These are phyloP conservation scores for Drosophila tani DNA, from an alignment of 1,140 invertebrate species.

Conservation along the genomic window DNA sequence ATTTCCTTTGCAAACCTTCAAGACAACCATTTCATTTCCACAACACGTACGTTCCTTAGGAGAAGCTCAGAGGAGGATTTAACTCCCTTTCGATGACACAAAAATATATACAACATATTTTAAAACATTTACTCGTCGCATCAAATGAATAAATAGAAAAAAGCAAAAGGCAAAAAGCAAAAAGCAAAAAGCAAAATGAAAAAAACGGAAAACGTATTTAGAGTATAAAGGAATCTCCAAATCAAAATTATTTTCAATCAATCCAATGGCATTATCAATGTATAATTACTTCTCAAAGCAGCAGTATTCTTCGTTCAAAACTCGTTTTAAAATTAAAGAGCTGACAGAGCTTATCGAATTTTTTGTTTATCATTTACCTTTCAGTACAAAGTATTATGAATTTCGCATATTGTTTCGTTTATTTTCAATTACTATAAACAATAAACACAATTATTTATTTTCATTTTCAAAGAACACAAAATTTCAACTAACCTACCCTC, in stretches of 20 bases:
- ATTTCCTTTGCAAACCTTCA: slow-evolving; percentile 22
- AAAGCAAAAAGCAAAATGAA: slow-evolving; percentile 26
- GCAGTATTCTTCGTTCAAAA: slow-evolving; percentile 63
- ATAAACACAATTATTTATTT: slow-evolving; percentile 44
- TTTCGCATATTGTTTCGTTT: slow-evolving; percentile 55
- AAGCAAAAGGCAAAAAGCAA: slow-evolving; percentile 22
- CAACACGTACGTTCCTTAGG: slow-evolving; percentile 45
- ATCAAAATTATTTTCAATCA: slow-evolving; percentile 13
- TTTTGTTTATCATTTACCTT: slow-evolving; percentile 59
- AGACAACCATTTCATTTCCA: slow-evolving; percentile 36
- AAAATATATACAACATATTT: slow-evolving; percentile 39
- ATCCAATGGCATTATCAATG: slow-evolving; percentile 24
- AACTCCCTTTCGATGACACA: slow-evolving; percentile 35
- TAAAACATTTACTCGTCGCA: slow-evolving; percentile 23
- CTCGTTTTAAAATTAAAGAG: slow-evolving; percentile 25
- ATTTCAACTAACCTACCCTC: slow-evolving; percentile 11
- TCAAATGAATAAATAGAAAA: slow-evolving; percentile 35
- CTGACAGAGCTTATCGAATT: slow-evolving; percentile 24
- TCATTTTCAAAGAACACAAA: slow-evolving; percentile 52
- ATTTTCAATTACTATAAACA: slow-evolving; percentile 36
- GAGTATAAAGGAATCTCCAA: slow-evolving; percentile 27
- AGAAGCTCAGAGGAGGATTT: slow-evolving; percentile 12
- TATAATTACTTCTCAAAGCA: slow-evolving; percentile 40
- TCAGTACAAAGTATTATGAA: slow-evolving; percentile 70
- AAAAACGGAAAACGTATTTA: slow-evolving; percentile 25